Evolutionary conservation across 2,888 invertebrate species (phyloP).

Genomic region (Arrhopalites spinosus): DNA sequence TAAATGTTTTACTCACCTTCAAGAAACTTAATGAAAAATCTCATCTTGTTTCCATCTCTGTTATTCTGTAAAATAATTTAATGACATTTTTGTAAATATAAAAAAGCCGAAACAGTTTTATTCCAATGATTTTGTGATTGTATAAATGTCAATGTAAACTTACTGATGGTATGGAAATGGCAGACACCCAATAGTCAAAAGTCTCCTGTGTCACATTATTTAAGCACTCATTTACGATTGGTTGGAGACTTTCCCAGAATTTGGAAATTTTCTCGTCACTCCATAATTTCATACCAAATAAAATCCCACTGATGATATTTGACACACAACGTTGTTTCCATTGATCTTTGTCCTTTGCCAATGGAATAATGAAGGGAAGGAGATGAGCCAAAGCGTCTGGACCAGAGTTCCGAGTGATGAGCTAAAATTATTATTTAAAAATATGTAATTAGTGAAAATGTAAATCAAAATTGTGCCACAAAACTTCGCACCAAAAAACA

Average conservation of each 20-base stretch:
- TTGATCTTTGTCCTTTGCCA: constrained; percentile 61
- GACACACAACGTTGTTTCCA: constrained; percentile 64
- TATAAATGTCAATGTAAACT: constrained; percentile 17
- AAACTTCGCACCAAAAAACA: not conserved
- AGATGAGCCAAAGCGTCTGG: constrained; percentile 46
- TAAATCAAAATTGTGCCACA: not conserved
- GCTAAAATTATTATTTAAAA: too few relatives aligned
- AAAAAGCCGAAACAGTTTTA: too few relatives aligned
- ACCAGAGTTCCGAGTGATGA: constrained; percentile 52
- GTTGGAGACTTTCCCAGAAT: constrained; percentile 60
- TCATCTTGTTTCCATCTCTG: constrained; percentile 54
- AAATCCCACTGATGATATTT: constrained; percentile 64
- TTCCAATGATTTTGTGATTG: too few relatives aligned
- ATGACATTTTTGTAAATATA: not conserved
- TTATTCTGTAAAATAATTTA: constrained; percentile 43
- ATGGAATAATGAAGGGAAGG: constrained; percentile 42
- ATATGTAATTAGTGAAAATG: not conserved
- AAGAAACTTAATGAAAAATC: constrained; percentile 54
- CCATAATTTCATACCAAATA: constrained; percentile 65
- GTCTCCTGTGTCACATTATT: constrained; percentile 62
- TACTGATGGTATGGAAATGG: constrained; percentile 50
- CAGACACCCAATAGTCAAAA: constrained; percentile 61
- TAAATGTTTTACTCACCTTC: too few relatives aligned
- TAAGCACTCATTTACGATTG: constrained; percentile 61
- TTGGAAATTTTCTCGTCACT: constrained; percentile 59